Evolutionary conservation across 2,888 invertebrate genomes (phyloP).

Genomic region (Chloromyia formosa): DNA sequence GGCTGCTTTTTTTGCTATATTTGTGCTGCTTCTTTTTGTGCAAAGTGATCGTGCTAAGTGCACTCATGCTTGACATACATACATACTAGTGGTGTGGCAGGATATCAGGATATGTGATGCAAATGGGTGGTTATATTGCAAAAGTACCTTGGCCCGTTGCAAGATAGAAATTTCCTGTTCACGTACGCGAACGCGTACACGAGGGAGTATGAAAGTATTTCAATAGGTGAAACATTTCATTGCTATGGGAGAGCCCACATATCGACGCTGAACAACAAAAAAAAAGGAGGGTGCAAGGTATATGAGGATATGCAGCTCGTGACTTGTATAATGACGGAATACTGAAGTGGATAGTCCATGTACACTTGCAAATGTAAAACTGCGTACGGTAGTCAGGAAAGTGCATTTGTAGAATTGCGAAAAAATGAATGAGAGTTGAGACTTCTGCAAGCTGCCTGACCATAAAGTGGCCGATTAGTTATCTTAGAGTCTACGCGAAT

Average conservation of each 20-base stretch:
- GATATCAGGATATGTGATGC: neutral
- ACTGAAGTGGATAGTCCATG: too few species aligned
- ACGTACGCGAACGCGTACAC: neutral
- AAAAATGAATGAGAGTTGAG: too few species aligned
- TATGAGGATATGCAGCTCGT: too few species aligned
- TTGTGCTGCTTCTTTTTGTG: conserved; percentile 32
- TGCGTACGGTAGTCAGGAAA: too few species aligned
- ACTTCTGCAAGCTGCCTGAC: too few species aligned
- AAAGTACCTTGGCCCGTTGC: neutral
- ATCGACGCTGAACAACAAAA: too few species aligned
- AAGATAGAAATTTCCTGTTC: conserved; percentile 8
- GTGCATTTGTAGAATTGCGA: too few species aligned
- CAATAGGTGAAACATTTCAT: conserved; percentile 42
- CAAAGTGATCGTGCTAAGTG: conserved; percentile 48
- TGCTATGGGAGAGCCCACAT: neutral
- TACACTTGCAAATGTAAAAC: too few species aligned
- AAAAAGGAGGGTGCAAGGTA: too few species aligned
- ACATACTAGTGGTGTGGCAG: neutral
- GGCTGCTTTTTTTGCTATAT: neutral
- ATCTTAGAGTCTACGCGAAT: too few species aligned
- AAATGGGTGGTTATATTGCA: neutral
- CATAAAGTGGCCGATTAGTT: too few species aligned
- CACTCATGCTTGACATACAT: conserved; percentile 50
- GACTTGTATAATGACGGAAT: too few species aligned
- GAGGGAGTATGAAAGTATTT: conserved; percentile 32